Percentiles rank a stretch among this genome's conserved stretches.
Evolutionary conservation across 2,113 vertebrate species (phyloP).

Genomic region (Nothoprocta perdicaria): DNA sequence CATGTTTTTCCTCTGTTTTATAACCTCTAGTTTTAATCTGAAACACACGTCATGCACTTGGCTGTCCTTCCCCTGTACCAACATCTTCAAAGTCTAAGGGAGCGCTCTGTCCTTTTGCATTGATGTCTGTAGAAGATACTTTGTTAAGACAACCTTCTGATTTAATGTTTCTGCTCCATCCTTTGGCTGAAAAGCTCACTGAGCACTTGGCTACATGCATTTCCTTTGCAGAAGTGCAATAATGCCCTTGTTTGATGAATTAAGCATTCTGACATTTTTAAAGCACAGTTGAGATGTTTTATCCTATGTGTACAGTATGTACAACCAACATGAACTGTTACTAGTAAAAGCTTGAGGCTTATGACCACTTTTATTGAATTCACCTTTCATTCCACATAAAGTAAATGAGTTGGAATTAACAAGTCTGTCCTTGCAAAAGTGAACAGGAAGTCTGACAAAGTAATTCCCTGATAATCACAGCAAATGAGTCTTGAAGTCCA

Average conservation of each 20-base stretch:
- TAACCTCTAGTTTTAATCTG: slow-evolving; percentile 52
- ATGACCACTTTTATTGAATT: slow-evolving; percentile 66
- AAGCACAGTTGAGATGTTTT: slow-evolving; percentile 61
- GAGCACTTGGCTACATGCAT: slow-evolving; percentile 47
- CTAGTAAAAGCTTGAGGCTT: slow-evolving; percentile 67
- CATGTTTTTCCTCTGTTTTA: background rate
- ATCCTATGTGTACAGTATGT: slow-evolving; percentile 14
- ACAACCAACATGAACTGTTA: slow-evolving; percentile 56
- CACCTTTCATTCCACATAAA: slow-evolving; percentile 69
- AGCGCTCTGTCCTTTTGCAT: slow-evolving; percentile 48
- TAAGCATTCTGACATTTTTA: slow-evolving; percentile 64
- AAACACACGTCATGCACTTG: slow-evolving; percentile 65
- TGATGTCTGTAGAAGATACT: slow-evolving; percentile 64
- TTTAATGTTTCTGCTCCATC: slow-evolving; percentile 76
- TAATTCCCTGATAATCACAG: slow-evolving; percentile 76
- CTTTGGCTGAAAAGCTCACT: slow-evolving; percentile 50
- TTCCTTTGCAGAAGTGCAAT: slow-evolving; percentile 65
- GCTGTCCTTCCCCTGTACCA: slow-evolving; percentile 52
- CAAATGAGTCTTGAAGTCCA: slow-evolving; percentile 74
- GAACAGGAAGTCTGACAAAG: slow-evolving; percentile 72
- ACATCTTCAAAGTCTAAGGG: slow-evolving; percentile 75
- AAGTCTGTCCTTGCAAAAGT: slow-evolving; percentile 69
- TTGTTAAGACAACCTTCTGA: slow-evolving; percentile 78
- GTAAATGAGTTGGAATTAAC: slow-evolving; percentile 76
- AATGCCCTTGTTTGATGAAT: slow-evolving; percentile 59